A percentile compares a stretch with the other conserved stretches of the same genome.
Conservation (phyloP, 1,140 invertebrate genomes). For the Orchesella cincta region DNA sequence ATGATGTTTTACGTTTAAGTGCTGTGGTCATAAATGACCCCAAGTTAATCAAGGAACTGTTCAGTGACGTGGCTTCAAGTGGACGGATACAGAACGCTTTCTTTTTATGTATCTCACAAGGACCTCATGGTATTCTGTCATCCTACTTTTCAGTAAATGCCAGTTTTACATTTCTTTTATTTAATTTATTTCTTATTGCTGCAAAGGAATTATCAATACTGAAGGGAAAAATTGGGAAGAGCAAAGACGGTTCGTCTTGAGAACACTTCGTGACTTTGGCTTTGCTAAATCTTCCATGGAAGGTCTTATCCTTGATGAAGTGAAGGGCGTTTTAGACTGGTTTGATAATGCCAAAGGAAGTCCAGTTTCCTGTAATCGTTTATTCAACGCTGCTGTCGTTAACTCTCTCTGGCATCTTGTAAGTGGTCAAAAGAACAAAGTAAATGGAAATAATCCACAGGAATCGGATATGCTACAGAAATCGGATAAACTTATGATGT, state of each 20-base stretch:
- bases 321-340: background rate
- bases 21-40: background rate
- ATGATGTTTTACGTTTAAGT: background rate
- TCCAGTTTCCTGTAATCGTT: slow-evolving; percentile 30
- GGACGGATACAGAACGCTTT: background rate
- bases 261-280: slow-evolving; percentile 37
- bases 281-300: slow-evolving; percentile 29
- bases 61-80: background rate
- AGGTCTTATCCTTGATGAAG: slow-evolving; percentile 34
- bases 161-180: background rate
- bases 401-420: slow-evolving; percentile 42
- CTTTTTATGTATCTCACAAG: background rate
- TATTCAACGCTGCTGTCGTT: slow-evolving; percentile 41
- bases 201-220: background rate
- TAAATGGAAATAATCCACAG: background rate
- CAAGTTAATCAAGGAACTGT: background rate
- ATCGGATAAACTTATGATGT: background rate
- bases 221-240: slow-evolving; percentile 23
- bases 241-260: slow-evolving; percentile 37
- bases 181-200: background rate
- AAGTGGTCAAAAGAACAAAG: slow-evolving; percentile 28
- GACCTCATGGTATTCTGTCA: background rate
- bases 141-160: background rate
- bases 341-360: slow-evolving; percentile 5
- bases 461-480: slow-evolving; percentile 7